These are phyloP conservation scores for Aplocera efformata DNA, from an alignment of 2,888 invertebrate species.

Conservation along the genomic window DNA sequence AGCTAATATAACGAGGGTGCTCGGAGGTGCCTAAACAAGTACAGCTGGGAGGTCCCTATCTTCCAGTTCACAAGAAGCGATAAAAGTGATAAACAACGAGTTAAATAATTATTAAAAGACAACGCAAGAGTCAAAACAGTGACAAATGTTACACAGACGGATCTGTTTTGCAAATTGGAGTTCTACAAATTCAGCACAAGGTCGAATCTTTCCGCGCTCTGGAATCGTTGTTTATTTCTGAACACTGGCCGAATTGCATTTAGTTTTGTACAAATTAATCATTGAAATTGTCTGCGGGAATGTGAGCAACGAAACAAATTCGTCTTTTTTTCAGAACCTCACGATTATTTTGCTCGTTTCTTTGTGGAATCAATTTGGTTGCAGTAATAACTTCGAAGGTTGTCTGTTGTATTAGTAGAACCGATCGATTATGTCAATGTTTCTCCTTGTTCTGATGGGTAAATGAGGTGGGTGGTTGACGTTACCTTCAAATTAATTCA, in stretches of 20 bases:
- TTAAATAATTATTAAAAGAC: too few relatives aligned
- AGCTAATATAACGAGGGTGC: too few relatives aligned
- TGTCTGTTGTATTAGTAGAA: slow-evolving; percentile 2
- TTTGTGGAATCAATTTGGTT: background rate
- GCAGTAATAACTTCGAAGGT: slow-evolving; percentile 3
- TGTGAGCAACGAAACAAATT: slow-evolving; percentile 20
- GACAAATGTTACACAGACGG: slow-evolving; percentile 9
- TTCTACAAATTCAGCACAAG: slow-evolving; percentile 51
- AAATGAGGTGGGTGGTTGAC: slow-evolving; percentile 17
- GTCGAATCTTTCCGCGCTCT: slow-evolving; percentile 39
- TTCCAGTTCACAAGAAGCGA: too few relatives aligned
- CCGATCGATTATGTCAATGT: slow-evolving; percentile 33
- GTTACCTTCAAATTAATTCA: slow-evolving; percentile 8
- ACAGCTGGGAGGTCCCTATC: too few relatives aligned
- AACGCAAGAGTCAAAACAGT: too few relatives aligned
- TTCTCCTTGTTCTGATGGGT: slow-evolving; percentile 26
- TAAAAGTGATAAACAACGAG: too few relatives aligned
- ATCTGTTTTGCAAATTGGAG: slow-evolving; percentile 32
- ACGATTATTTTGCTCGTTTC: slow-evolving; percentile 11
- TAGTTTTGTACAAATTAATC: slow-evolving; percentile 39
- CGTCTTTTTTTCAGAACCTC: slow-evolving; percentile 7
- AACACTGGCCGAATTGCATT: slow-evolving; percentile 37
- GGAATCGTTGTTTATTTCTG: slow-evolving; percentile 43
- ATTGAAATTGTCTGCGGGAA: slow-evolving; percentile 32
- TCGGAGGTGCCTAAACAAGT: too few relatives aligned